phyloP scores from a whole-genome alignment of 2,113 vertebrate species.

The Acanthochromis polyacanthus region DNA sequence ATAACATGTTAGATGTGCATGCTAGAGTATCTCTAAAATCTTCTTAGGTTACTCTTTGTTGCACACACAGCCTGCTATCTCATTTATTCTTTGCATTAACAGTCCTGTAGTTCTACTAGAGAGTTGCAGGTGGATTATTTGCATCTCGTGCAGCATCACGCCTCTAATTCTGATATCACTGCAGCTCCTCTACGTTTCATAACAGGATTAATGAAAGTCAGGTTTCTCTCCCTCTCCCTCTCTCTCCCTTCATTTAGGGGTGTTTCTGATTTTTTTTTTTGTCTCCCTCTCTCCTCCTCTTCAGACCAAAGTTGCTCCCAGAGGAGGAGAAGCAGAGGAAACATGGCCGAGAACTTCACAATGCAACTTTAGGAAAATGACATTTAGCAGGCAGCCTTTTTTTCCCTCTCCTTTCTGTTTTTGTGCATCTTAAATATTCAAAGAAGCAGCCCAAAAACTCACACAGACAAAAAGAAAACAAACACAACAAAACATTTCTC shows the following conservation, averaged over 20 bases:
- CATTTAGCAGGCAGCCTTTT: conserved; percentile 12
- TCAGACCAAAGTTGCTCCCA: conserved; percentile 74
- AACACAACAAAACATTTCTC: conserved; percentile 28
- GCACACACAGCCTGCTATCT: too few species aligned
- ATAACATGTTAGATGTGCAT: too few species aligned
- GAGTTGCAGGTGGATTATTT: neutral
- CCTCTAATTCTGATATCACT: conserved; percentile 7
- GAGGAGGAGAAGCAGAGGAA: conserved; percentile 65
- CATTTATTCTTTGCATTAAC: too few species aligned
- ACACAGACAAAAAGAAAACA: conserved; percentile 49
- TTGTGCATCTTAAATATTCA: conserved; percentile 31
- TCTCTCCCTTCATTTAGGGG: conserved; percentile 25
- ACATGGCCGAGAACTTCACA: conserved; percentile 87
- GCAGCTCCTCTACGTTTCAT: conserved; percentile 27
- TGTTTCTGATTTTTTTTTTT: conserved; percentile 30
- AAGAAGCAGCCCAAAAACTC: conserved; percentile 30
- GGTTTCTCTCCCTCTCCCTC: neutral
- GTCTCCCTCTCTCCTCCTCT: conserved; percentile 41
- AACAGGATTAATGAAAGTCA: conserved; percentile 15
- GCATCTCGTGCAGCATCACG: conserved; percentile 7
- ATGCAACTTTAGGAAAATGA: too few species aligned
- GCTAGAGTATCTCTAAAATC: too few species aligned
- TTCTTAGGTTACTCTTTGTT: too few species aligned
- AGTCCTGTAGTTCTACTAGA: too few species aligned
- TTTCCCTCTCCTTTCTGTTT: too few species aligned